These are phyloP conservation scores for Epistrophe grossulariae DNA, from an alignment of 2,888 invertebrate species.

Conservation along the genomic window DNA sequence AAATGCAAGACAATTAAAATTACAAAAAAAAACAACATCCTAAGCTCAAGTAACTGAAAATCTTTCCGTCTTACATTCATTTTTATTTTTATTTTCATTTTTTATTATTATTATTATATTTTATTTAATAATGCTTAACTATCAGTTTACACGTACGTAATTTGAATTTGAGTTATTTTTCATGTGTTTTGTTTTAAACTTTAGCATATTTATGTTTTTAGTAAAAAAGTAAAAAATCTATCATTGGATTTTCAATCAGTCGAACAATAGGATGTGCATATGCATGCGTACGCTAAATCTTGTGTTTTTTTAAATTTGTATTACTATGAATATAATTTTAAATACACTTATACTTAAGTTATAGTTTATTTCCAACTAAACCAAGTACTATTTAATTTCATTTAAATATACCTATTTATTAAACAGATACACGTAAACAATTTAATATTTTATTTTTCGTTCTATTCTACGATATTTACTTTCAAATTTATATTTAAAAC, in stretches of 20 bases:
- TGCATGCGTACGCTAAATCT: constrained; percentile 56
- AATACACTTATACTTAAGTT: constrained; percentile 56
- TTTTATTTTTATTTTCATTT: too few relatives aligned
- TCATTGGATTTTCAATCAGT: constrained; percentile 81
- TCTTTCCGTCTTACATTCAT: constrained; percentile 41
- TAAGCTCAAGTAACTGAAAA: constrained; percentile 72
- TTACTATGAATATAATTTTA: constrained; percentile 41
- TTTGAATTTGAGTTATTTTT: constrained; percentile 41
- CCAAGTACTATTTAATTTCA: constrained; percentile 38
- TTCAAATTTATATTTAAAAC: constrained; percentile 23
- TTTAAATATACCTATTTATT: constrained; percentile 57
- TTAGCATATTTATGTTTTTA: constrained; percentile 45
- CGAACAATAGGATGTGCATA: constrained; percentile 81
- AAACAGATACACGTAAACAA: constrained; percentile 61
- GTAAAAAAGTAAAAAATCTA: constrained; percentile 75
- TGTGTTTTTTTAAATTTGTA: neutral
- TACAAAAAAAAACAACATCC: constrained; percentile 53
- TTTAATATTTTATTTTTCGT: constrained; percentile 12
- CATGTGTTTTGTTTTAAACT: constrained; percentile 21
- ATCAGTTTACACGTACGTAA: constrained; percentile 60
- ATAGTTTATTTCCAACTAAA: constrained; percentile 44
- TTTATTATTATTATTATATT: constrained; percentile 11
- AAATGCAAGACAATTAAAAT: constrained; percentile 1
- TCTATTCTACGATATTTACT: constrained; percentile 37
- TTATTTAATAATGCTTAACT: constrained; percentile 59